phyloP scores from a whole-genome alignment of 2,888 invertebrate species.

The Ormyrus rosae region DNA sequence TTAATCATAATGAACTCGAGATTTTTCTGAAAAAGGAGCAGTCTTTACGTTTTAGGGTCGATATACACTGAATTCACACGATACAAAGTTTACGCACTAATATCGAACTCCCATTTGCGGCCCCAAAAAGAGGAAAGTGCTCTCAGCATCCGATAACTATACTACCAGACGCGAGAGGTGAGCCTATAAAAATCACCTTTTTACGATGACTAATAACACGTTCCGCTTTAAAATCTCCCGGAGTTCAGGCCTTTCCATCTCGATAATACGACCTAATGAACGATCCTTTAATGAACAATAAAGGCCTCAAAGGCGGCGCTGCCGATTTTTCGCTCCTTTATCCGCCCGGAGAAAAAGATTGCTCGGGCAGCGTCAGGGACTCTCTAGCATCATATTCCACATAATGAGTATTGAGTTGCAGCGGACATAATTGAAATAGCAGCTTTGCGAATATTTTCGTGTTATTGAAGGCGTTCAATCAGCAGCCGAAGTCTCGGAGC shows the following conservation, averaged over 20 bases:
- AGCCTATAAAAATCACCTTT: constrained; percentile 52
- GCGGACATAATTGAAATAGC: too few species aligned
- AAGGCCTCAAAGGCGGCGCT: constrained; percentile 26
- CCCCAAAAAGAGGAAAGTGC: constrained; percentile 35
- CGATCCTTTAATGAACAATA: constrained; percentile 47
- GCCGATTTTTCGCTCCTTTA: constrained; percentile 14
- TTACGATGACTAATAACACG: constrained; percentile 34
- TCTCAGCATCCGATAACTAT: constrained; percentile 59
- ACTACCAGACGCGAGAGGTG: neutral
- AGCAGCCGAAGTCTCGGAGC: too few species aligned
- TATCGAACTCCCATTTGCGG: too few species aligned
- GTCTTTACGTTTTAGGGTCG: too few species aligned
- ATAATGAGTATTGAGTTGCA: constrained; percentile 66
- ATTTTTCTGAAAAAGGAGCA: too few species aligned
- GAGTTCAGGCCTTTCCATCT: neutral
- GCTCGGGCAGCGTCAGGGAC: constrained; percentile 54
- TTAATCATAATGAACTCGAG: too few species aligned
- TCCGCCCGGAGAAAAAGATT: neutral
- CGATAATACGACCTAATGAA: constrained; percentile 50
- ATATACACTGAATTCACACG: too few species aligned
- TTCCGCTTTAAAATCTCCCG: neutral
- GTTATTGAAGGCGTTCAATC: too few species aligned
- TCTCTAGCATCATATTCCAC: constrained; percentile 65
- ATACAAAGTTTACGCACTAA: too few species aligned
- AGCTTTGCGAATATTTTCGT: too few species aligned